phyloP scores from a whole-genome alignment of 2,888 invertebrate species.

The Zelleria hepariella region DNA sequence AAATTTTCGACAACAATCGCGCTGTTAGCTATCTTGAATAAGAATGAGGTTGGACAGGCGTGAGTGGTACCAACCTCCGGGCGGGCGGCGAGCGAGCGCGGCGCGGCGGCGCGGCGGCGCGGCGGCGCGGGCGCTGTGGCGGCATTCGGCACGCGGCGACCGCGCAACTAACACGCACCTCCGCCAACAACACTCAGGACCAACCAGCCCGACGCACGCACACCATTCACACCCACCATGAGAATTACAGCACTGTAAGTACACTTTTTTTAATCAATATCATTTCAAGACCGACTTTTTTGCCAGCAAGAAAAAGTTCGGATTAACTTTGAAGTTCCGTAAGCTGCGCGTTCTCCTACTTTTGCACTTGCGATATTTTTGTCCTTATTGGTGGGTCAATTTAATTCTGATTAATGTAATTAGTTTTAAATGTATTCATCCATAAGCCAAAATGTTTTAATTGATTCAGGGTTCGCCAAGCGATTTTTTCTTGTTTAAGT shows the following conservation, averaged over 20 bases:
- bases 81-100: too few species aligned
- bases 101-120: background rate
- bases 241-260: slow-evolving; percentile 9
- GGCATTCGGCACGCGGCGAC: background rate
- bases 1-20: slow-evolving; percentile 1
- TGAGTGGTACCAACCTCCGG: background rate
- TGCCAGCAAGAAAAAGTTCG: background rate
- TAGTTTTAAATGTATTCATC: background rate
- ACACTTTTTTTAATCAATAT: background rate
- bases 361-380: background rate
- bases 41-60: slow-evolving; percentile 6
- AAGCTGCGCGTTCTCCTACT: background rate
- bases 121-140: background rate
- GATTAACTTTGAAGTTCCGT: background rate
- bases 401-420: background rate
- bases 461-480: background rate
- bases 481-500: background rate
- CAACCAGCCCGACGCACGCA: background rate
- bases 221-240: slow-evolving; percentile 1
- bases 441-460: background rate
- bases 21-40: background rate
- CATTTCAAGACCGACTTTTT: background rate
- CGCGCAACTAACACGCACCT: background rate
- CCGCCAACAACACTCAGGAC: background rate
- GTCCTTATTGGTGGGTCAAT: background rate